Percentiles rank a stretch among this genome's conserved stretches.
These are phyloP conservation scores for Drosophila bunnanda DNA, from an alignment of 2,888 invertebrate genomes.

Conservation along the genomic window DNA sequence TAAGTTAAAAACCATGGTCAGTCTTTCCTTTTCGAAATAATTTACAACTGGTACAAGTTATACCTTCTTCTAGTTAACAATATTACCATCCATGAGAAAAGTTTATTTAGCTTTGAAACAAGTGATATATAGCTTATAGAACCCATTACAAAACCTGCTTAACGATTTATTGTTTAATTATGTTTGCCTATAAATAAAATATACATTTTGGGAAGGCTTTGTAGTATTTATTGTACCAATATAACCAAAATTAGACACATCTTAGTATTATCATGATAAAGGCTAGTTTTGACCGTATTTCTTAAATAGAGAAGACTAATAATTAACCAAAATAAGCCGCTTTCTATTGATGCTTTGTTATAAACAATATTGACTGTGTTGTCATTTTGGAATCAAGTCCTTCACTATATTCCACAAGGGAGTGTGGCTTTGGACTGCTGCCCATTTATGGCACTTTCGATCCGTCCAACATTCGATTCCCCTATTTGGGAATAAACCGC, in stretches of 20 bases:
- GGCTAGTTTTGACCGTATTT: too few species aligned
- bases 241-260: neutral
- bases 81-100: too few species aligned
- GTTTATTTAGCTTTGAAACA: too few species aligned
- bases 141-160: too few species aligned
- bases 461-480: conserved; percentile 19
- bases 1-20: too few species aligned
- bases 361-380: neutral
- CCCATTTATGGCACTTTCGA: conserved; percentile 12
- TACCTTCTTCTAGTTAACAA: too few species aligned
- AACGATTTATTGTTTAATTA: too few species aligned
- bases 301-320: neutral
- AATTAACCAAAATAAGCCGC: neutral
- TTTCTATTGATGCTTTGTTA: conserved; percentile 1
- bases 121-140: too few species aligned
- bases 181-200: too few species aligned
- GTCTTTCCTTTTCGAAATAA: too few species aligned
- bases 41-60: too few species aligned
- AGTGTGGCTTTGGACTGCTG: conserved; percentile 9
- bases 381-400: conserved; percentile 12
- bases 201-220: neutral
- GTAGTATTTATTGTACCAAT: neutral
- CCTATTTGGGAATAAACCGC: conserved; percentile 63
- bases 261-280: neutral
- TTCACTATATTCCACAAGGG: conserved; percentile 45